phyloP scores from a whole-genome alignment of 2,113 vertebrate species.

The Quiscalus mexicanus region DNA sequence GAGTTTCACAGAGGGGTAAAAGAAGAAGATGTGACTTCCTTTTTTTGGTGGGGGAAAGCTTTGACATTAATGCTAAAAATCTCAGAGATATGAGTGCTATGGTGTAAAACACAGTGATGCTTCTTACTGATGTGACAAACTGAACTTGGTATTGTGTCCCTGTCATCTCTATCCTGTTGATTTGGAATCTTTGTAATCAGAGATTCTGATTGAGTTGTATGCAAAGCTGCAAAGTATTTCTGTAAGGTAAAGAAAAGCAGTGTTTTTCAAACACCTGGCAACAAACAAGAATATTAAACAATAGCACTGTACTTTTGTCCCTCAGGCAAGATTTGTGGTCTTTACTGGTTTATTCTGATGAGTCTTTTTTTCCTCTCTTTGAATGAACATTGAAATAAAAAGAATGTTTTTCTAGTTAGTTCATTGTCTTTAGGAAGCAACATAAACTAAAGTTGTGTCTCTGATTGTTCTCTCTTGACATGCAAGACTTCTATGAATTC shows the following conservation, averaged over 20 bases:
- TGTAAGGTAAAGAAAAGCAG: background rate
- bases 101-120: background rate
- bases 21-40: background rate
- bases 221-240: background rate
- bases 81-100: background rate
- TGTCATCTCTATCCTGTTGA: background rate
- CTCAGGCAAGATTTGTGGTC: background rate
- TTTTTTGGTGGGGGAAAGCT: rapidly evolving
- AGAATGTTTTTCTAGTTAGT: background rate
- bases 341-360: background rate
- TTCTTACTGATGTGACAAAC: background rate
- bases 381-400: background rate
- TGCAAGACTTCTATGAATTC: background rate
- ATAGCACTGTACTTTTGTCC: background rate
- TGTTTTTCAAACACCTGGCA: background rate
- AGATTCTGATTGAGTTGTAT: background rate
- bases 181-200: background rate
- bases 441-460: background rate
- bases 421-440: background rate
- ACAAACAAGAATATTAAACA: background rate
- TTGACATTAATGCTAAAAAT: background rate
- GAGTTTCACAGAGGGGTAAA: background rate
- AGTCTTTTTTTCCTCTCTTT: background rate
- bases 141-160: background rate
- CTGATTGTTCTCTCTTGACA: background rate